Percentiles rank a stretch among this genome's conserved stretches.
These are phyloP conservation scores for Megaptera novaeangliae DNA, from an alignment of 2,113 vertebrate genomes.

Conservation along the genomic window DNA sequence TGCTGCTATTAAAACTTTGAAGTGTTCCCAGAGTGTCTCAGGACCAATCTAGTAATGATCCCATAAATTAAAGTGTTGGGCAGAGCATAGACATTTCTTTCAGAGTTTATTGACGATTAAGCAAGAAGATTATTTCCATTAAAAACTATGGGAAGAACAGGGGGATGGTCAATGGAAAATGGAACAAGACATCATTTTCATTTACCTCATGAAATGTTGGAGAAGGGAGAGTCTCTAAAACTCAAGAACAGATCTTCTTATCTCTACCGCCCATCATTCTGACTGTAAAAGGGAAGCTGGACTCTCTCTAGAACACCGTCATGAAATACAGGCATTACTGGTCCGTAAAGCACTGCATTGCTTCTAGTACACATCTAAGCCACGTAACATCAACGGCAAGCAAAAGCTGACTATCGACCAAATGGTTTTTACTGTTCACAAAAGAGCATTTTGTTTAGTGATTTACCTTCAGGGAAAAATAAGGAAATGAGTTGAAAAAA, in stretches of 20 bases:
- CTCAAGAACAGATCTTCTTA: not conserved
- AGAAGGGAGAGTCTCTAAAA: not conserved
- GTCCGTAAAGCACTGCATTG: conserved; percentile 14
- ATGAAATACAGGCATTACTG: not conserved
- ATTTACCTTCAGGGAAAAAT: conserved; percentile 75
- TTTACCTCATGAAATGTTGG: not conserved
- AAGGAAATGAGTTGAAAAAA: conserved; percentile 80
- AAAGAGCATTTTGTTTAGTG: conserved; percentile 62
- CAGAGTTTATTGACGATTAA: not conserved
- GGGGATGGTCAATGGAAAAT: conserved; percentile 13
- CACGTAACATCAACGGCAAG: not conserved
- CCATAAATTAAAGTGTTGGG: not conserved
- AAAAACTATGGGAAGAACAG: not conserved
- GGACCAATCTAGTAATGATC: not conserved
- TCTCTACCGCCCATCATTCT: not conserved
- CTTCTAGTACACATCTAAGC: not conserved
- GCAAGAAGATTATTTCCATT: not conserved
- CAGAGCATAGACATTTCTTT: not conserved
- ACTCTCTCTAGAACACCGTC: not conserved
- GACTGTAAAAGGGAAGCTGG: not conserved
- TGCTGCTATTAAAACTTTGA: not conserved
- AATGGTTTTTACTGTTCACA: conserved; percentile 60
- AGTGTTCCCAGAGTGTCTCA: not conserved
- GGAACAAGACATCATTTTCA: conserved; percentile 31
- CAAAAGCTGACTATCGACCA: conserved; percentile 47